Evolutionary conservation across 2,797 vertebrate species (phyloP).

Genomic region (Molossus molossus): DNA sequence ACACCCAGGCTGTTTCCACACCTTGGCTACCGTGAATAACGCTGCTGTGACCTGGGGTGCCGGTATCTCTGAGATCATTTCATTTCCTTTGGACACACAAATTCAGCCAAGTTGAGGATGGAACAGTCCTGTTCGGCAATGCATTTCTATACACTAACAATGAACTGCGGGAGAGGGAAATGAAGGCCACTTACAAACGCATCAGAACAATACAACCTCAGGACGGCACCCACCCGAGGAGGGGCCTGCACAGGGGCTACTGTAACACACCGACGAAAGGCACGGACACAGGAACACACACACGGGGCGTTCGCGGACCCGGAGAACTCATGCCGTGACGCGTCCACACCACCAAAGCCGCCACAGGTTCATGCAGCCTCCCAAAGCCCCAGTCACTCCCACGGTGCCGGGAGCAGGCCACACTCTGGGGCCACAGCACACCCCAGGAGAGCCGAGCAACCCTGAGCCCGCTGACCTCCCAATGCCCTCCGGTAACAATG

Average conservation of each 20-base stretch:
- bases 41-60: no score
- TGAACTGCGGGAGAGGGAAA: fast-evolving
- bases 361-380: no score
- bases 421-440: neutral
- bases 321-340: no score
- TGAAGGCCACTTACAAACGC: neutral
- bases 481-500: fast-evolving
- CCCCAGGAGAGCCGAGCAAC: fast-evolving
- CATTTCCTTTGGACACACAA: neutral
- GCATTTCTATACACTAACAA: neutral
- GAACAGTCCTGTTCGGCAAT: neutral
- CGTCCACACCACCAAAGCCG: no score
- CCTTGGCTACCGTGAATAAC: neutral
- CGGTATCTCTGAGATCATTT: neutral
- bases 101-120: neutral
- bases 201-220: neutral
- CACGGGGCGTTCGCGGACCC: no score
- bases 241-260: no score
- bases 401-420: no score
- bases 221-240: neutral
- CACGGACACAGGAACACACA: no score
- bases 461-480: neutral
- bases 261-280: no score
- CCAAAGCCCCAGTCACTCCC: no score
- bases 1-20: neutral